Percentiles rank a stretch among this genome's conserved stretches.
These are phyloP conservation scores for Hemicrepidius hirtus DNA, from an alignment of 2,888 invertebrate species.

Conservation along the genomic window DNA sequence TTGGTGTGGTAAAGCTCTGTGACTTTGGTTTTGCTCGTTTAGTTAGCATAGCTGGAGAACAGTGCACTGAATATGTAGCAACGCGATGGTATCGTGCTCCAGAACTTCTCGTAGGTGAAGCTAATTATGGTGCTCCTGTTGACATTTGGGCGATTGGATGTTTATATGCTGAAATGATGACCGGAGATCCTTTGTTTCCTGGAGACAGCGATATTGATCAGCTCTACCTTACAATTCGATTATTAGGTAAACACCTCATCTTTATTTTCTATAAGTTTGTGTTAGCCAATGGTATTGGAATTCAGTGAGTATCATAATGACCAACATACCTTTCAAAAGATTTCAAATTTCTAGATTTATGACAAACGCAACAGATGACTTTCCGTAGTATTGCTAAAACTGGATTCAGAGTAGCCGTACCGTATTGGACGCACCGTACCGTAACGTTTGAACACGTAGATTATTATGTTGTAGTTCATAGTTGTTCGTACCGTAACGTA, in stretches of 20 bases:
- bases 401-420: too few species aligned
- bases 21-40: slow-evolving; percentile 92
- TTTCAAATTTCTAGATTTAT: too few species aligned
- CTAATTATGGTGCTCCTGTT: slow-evolving; percentile 82
- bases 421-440: too few species aligned
- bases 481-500: too few species aligned
- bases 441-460: too few species aligned
- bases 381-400: too few species aligned
- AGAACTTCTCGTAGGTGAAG: slow-evolving; percentile 88
- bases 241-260: slow-evolving; percentile 76
- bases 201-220: slow-evolving; percentile 95
- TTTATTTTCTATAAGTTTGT: too few species aligned
- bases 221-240: slow-evolving; percentile 86
- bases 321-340: too few species aligned
- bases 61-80: slow-evolving; percentile 92
- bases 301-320: too few species aligned
- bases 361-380: too few species aligned
- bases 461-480: too few species aligned
- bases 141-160: slow-evolving; percentile 94
- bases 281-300: too few species aligned
- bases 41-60: slow-evolving; percentile 82
- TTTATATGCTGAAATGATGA: slow-evolving; percentile 89
- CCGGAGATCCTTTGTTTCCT: slow-evolving; percentile 90
- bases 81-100: slow-evolving; percentile 94
- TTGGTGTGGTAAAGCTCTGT: slow-evolving; percentile 91